phyloP scores from a whole-genome alignment of 2,888 invertebrate species.

The Eupithecia vulgata region DNA sequence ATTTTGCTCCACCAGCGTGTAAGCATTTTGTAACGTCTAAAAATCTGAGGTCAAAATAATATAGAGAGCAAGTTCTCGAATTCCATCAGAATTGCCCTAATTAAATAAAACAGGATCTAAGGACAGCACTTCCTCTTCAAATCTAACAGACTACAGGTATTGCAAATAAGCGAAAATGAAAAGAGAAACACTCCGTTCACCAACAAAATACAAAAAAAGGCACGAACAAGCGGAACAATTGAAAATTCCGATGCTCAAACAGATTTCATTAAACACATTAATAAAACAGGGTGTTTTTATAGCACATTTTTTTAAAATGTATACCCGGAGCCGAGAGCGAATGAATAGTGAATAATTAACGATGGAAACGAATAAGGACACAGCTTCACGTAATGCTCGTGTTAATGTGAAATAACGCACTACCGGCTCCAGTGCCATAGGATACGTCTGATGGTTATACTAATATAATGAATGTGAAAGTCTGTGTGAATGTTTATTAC shows the following conservation, averaged over 20 bases:
- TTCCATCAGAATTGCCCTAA: too few relatives aligned
- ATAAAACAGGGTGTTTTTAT: slow-evolving; percentile 50
- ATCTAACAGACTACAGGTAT: not conserved
- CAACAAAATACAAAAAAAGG: not conserved
- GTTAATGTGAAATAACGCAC: slow-evolving; percentile 48
- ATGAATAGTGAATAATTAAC: slow-evolving; percentile 70
- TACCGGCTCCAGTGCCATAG: not conserved
- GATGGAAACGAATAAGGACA: slow-evolving; percentile 58
- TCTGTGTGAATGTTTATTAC: too few relatives aligned
- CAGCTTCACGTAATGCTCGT: slow-evolving; percentile 41
- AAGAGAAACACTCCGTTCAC: not conserved
- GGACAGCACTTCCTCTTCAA: not conserved
- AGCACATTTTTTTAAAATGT: slow-evolving; percentile 55
- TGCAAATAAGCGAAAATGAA: not conserved
- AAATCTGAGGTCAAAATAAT: not conserved
- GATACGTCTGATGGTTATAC: not conserved
- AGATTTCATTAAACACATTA: slow-evolving; percentile 29
- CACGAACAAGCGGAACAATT: not conserved
- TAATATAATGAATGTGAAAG: too few relatives aligned
- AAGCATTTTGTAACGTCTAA: not conserved
- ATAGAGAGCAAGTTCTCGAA: too few relatives aligned
- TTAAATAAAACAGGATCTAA: too few relatives aligned
- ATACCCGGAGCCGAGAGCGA: slow-evolving; percentile 59
- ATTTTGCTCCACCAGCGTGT: not conserved
- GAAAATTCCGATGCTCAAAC: slow-evolving; percentile 20